Evolutionary conservation across 2,113 vertebrate species (phyloP), one percentile per base, ranked within the genome.

Genomic region (Brevimyrus niger): DNA sequence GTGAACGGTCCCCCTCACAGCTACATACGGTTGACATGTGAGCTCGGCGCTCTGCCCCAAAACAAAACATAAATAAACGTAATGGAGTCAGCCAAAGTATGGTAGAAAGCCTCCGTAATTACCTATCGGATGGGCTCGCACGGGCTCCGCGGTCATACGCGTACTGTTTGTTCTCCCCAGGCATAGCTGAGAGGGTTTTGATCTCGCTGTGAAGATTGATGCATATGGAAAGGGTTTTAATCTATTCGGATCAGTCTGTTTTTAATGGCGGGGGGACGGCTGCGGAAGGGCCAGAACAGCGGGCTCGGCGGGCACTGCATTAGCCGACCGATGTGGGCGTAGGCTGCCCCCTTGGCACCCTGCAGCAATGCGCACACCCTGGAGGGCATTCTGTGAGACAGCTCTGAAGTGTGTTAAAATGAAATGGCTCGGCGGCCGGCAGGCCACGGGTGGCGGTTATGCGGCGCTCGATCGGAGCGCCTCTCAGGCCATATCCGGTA

Each of bases 181-280:
- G 58, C 69, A 48, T 82, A 87, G 88, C 50, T 27, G 35, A 48
- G 46, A 83, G 86, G 87, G 83, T 51, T 90, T 91, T 91, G 88
- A 92, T 92, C 89, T 90, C 83, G 90, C 76, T 23, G 83, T 44
- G 73, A 88, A 87, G 91, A 87, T 31, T 91, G 91, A 92, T 91
- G 90, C 76, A 92, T 91, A 88, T 87, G 90, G 88, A 90, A 44
- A 76, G 61, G 88, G 58, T 90, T 92, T 90, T 91, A 92, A 91
- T 92, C 90, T 90, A 55, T 87, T 87, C 31, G 21, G 21, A 90
- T 90, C 88, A 31, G 86, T 90, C 89, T 17, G 38, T 91, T 90
- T 88, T 89, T 92, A n/a, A 92, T 88, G 89, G 87, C 80, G 83
- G 44, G 58, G 88, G 91, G 91, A 91, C 90, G 89, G 87, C 86